Base-by-base conservation (phyloP, 1,140 invertebrate genomes). In the Bombus fervidus region DNA sequence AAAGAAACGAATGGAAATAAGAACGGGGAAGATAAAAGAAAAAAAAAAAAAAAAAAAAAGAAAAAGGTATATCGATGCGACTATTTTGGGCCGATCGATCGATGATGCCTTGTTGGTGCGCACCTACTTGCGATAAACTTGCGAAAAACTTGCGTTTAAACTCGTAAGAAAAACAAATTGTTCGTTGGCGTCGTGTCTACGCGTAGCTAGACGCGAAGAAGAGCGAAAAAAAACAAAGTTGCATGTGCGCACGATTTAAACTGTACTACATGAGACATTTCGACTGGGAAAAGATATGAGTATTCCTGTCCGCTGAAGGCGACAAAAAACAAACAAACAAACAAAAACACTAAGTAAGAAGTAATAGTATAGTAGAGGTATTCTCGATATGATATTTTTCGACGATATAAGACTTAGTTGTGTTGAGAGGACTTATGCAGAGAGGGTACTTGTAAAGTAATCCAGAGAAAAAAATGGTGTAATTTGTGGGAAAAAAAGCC, bases 321-420 rank as follows among this genome's bases (percentile, higher is more conserved):
- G 90, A 81, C 41, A 25, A 83, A 76, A 22, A 57, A 71, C 9
- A 75, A 64, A 64, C 41, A 72, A 53, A 37, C 53, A 37, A 57
- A 71, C 68, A 34, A 28, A 69, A 53, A 91, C 92, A 90, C 81
- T 93, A 93, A 92, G 72, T 92, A 93, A 91, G 88, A 89, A 87
- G 66, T 87, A 93, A 92, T 88, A 92, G 91, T 90, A 93, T 90
- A 93, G 84, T 93, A 94, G 91, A 94, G 90, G 91, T 93, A 94
- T 92, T 93, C 88, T 91, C 90, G 91, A 93, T 85, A 85, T 92
- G 91, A 94, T 94, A 94, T 94, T 93, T 94, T 91, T 94, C 93
- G 91, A 94, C 91, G 92, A 93, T 93, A 92, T 89, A 92, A 93
- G 89, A 92, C 91, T 92, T 93, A 90, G 91, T 92, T 93, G 86